phyloP scores from a whole-genome alignment of 1,140 invertebrate species.

The Pachyrhynchus sulphureomaculatus region DNA sequence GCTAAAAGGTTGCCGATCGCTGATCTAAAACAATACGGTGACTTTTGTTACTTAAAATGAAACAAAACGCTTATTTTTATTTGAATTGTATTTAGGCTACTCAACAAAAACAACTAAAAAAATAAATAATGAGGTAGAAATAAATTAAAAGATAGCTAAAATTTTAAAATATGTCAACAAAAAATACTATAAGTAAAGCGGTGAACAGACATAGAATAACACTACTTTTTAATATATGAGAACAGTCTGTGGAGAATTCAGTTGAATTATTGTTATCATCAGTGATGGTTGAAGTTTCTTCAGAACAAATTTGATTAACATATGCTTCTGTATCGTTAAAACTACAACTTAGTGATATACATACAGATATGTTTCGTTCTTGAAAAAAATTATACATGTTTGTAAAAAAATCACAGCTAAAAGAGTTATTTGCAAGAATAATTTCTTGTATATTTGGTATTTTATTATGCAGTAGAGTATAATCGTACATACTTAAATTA shows the following conservation, averaged over 20 bases:
- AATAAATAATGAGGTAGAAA: slow-evolving; percentile 35
- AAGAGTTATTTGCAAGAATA: slow-evolving; percentile 39
- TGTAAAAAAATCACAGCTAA: slow-evolving; percentile 41
- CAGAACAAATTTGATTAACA: slow-evolving; percentile 34
- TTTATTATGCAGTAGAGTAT: slow-evolving; percentile 39
- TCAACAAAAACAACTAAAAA: slow-evolving; percentile 19
- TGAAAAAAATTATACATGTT: slow-evolving; percentile 42
- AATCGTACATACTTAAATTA: slow-evolving; percentile 39
- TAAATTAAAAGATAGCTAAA: slow-evolving; percentile 19
- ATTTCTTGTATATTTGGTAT: slow-evolving; percentile 43
- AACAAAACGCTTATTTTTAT: too few species aligned
- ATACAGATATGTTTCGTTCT: slow-evolving; percentile 36
- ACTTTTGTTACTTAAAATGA: too few species aligned
- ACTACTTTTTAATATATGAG: background rate
- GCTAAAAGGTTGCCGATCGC: too few species aligned
- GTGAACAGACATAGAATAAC: slow-evolving; percentile 8
- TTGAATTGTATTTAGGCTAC: slow-evolving; percentile 6
- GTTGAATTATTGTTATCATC: slow-evolving; percentile 21
- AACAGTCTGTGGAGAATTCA: slow-evolving; percentile 35
- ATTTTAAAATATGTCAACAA: slow-evolving; percentile 24
- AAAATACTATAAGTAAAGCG: slow-evolving; percentile 23
- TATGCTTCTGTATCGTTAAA: slow-evolving; percentile 32
- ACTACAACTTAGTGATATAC: slow-evolving; percentile 36
- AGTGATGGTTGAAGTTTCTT: background rate
- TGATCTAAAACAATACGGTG: too few species aligned